These are phyloP conservation scores for Ruditapes philippinarum DNA, from an alignment of 1,140 invertebrate genomes.

Conservation along the genomic window DNA sequence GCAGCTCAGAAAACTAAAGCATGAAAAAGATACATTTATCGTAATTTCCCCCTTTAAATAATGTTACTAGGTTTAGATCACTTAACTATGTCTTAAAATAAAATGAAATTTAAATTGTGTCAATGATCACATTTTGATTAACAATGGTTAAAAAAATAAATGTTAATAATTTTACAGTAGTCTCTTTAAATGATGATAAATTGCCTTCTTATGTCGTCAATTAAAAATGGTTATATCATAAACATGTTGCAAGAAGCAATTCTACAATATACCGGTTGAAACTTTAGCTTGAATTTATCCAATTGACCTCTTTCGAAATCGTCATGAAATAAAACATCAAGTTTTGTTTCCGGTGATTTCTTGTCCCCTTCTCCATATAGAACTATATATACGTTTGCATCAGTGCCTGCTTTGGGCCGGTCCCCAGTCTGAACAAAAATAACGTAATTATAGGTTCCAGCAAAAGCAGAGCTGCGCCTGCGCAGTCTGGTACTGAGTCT, in stretches of 20 bases:
- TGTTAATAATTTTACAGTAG: too few relatives aligned
- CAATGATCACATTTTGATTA: too few relatives aligned
- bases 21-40: too few relatives aligned
- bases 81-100: too few relatives aligned
- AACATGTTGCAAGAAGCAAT: too few relatives aligned
- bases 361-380: conserved; percentile 81
- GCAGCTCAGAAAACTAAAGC: conserved; percentile 70
- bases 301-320: conserved; percentile 85
- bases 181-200: too few relatives aligned
- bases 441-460: conserved; percentile 28
- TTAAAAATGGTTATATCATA: too few relatives aligned
- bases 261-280: conserved; percentile 28
- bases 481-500: conserved; percentile 14
- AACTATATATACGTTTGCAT: conserved; percentile 74
- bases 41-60: too few relatives aligned
- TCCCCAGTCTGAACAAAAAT: conserved; percentile 70
- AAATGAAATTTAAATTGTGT: too few relatives aligned
- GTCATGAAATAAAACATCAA: conserved; percentile 83
- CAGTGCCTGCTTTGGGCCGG: conserved; percentile 71
- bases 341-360: conserved; percentile 75
- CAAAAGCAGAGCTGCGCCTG: conserved; percentile 37
- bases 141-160: too few relatives aligned
- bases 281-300: conserved; percentile 77
- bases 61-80: too few relatives aligned
- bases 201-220: too few relatives aligned